phyloP scores from a whole-genome alignment of 2,888 invertebrate species.

The Nesidiocoris tenuis region DNA sequence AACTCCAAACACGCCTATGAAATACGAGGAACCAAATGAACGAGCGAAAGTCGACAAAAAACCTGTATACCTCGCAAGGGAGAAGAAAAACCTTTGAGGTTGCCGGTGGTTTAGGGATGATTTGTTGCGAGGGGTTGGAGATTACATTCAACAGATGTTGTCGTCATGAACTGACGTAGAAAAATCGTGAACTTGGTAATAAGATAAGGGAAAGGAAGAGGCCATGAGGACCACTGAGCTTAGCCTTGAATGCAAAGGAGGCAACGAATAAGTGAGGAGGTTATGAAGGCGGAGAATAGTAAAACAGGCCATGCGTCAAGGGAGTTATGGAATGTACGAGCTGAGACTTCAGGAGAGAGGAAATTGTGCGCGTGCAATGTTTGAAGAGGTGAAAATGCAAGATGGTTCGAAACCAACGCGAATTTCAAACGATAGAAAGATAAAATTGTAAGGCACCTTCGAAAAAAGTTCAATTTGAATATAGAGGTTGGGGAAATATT shows the following conservation, averaged over 20 bases:
- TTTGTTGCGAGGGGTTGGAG: slow-evolving; percentile 35
- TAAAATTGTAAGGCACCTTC: too few species aligned
- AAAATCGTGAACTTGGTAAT: slow-evolving; percentile 36
- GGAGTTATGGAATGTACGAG: slow-evolving; percentile 8
- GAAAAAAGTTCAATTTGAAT: too few species aligned
- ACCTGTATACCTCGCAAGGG: not conserved
- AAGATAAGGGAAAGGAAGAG: slow-evolving; percentile 21
- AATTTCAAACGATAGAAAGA: too few species aligned
- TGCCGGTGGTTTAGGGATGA: slow-evolving; percentile 35
- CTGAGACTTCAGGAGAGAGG: too few species aligned
- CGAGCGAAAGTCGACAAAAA: slow-evolving; percentile 12
- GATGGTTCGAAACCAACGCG: too few species aligned
- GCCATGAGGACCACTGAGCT: slow-evolving; percentile 6
- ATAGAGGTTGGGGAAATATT: too few species aligned
- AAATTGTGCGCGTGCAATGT: too few species aligned
- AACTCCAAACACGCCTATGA: not conserved
- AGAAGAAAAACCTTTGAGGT: not conserved
- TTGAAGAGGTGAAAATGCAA: too few species aligned
- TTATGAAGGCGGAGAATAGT: slow-evolving; percentile 9
- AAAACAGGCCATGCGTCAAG: slow-evolving; percentile 16
- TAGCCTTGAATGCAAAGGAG: slow-evolving; percentile 10
- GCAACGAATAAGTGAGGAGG: slow-evolving; percentile 14
- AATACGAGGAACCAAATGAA: not conserved
- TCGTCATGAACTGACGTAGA: slow-evolving; percentile 33
- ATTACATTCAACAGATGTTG: slow-evolving; percentile 41